Evolutionary conservation across 1,140 invertebrate genomes (phyloP), one percentile per base, ranked within the genome.

Genomic region (Hyposmocoma kahamanoa): DNA sequence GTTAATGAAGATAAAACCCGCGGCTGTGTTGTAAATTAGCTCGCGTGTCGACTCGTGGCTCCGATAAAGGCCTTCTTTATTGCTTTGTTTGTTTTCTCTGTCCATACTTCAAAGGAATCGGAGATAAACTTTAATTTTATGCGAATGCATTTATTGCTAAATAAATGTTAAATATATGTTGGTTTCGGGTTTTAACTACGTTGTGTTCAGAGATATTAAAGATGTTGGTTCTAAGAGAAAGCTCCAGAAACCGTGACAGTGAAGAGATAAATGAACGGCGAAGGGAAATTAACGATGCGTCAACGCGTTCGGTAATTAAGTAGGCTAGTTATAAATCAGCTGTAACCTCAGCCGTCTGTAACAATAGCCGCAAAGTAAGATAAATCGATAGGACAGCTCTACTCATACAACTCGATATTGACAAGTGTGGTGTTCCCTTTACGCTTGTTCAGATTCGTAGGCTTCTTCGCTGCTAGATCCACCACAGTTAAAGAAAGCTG

Each of bases 1-100:
- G 78, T 84, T 85, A 85, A 85, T 85, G 82, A 85, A 85, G 82
- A 85, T 85, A 85, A 85, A 85, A 85, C 78, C 72, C 67, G 74
- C 74, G 79, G 78, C 76, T 65, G 79, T 85, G 80, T 83, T 82
- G 80, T 85, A 85, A 85, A 85, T 85, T 85, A 85, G 82, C 79
- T 84, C 68, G 79, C 79, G 82, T 85, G 79, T 85, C 79, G 77
- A 82, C 79, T 85, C 74, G 64, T 73, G 73, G 74, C 78, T 82
- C 71, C 73, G 82, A 85, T 83, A 83, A 85, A 85, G 75, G 70
- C 72, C 66, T 85, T 75, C 82, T 85, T 85, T 85, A 85, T 85
- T 85, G 72, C 82, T 83, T 71, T 85, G 82, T 85, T 85, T 85
- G 79, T 85, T 83, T 84, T 83, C 79, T 80, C 74, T 68, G 76